A percentile compares a stretch with the other conserved stretches of the same genome.
Conservation (phyloP, 2,888 invertebrate genomes). For the Lycocerus yunnanus region DNA sequence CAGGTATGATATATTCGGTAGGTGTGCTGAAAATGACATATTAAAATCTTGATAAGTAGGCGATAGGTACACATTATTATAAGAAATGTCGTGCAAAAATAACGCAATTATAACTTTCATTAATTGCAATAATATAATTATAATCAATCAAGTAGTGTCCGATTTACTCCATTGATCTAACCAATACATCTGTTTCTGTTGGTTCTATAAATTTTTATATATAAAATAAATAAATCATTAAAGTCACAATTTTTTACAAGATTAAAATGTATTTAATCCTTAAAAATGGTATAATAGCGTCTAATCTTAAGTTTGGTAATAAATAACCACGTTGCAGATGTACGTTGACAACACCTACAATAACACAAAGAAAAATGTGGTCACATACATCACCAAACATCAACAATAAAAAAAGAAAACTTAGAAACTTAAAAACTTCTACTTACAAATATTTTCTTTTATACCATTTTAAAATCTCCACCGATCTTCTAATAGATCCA, state of each 20-base stretch:
- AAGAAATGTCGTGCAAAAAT: not conserved
- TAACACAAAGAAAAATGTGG: constrained; percentile 15
- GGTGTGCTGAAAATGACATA: not conserved
- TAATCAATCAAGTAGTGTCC: not conserved
- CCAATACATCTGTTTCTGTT: too few relatives aligned
- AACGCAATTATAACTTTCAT: not conserved
- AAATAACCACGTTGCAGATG: constrained; percentile 4
- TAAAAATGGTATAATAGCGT: not conserved
- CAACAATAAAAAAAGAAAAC: constrained; percentile 20
- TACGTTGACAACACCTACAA: constrained; percentile 7
- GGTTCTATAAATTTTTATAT: not conserved
- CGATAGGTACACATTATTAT: not conserved
- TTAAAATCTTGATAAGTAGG: not conserved
- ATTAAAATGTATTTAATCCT: not conserved
- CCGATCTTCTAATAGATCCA: constrained; percentile 32
- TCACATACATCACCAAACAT: constrained; percentile 28
- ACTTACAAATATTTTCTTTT: constrained; percentile 31
- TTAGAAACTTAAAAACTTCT: constrained; percentile 16
- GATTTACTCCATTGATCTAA: not conserved
- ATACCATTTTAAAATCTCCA: constrained; percentile 29
- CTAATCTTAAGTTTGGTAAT: not conserved
- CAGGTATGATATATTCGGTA: not conserved
- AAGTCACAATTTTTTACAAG: not conserved
- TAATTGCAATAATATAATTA: not conserved
- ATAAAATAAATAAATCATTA: not conserved